Evolutionary conservation across 2,888 invertebrate species (phyloP).

Genomic region (Brachylomia viminalis): DNA sequence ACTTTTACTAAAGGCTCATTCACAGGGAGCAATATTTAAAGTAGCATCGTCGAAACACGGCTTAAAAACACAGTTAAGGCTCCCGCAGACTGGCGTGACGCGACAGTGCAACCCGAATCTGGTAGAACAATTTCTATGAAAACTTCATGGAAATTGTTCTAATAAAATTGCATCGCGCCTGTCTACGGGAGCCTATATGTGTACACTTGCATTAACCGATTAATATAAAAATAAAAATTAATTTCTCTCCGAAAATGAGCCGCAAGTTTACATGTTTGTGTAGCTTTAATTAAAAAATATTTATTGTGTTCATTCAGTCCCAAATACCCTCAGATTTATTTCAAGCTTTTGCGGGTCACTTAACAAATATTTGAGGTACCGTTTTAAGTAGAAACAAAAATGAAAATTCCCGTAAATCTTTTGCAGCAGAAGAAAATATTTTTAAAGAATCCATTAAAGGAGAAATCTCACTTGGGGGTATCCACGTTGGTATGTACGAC

Average conservation of each 20-base stretch:
- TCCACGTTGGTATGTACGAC: constrained; percentile 81
- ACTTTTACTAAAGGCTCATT: not conserved
- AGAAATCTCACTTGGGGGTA: constrained; percentile 84
- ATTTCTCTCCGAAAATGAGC: not conserved
- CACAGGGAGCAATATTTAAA: not conserved
- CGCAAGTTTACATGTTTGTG: not conserved
- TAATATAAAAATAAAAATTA: not conserved
- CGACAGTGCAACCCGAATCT: not conserved
- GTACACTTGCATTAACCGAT: not conserved
- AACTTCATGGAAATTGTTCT: not conserved
- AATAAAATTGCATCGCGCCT: not conserved
- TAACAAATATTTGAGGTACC: constrained; percentile 16
- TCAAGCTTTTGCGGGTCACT: not conserved
- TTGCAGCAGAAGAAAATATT: constrained; percentile 65
- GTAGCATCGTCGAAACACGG: not conserved
- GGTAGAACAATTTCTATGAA: not conserved
- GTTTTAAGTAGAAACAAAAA: constrained; percentile 30
- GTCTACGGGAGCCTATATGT: not conserved
- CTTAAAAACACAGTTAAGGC: not conserved
- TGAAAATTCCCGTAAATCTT: constrained; percentile 56
- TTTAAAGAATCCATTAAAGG: constrained; percentile 76
- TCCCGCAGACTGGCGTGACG: not conserved
- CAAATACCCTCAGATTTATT: not conserved
- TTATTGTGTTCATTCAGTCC: not conserved
- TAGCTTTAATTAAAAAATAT: constrained; percentile 14